These are phyloP conservation scores for Catharus minimus DNA, from an alignment of 2,113 vertebrate species.

Conservation along the genomic window DNA sequence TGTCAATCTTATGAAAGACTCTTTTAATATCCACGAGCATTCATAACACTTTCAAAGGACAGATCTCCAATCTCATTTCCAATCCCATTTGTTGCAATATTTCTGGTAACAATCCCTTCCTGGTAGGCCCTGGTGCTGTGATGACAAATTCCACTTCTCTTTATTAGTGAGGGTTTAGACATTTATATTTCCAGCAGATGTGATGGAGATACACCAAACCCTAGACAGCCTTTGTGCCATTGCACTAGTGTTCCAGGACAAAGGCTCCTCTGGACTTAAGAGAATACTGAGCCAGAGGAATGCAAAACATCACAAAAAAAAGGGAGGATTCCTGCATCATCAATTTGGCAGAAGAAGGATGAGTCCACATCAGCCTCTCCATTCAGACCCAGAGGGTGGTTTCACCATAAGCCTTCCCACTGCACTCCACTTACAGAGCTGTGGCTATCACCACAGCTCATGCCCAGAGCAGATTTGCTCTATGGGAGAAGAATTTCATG, in stretches of 20 bases:
- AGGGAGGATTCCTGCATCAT: neutral
- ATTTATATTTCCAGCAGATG: neutral
- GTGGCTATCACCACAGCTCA: neutral
- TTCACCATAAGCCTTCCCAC: fast-evolving
- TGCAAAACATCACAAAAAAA: neutral
- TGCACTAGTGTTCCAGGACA: fast-evolving
- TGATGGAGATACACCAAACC: neutral
- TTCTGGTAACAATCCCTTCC: neutral
- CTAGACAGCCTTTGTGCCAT: neutral
- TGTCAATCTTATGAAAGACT: neutral
- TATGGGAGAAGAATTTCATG: fast-evolving
- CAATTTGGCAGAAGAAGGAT: neutral
- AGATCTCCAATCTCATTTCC: neutral
- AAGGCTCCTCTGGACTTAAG: neutral
- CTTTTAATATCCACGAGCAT: neutral
- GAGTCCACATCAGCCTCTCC: neutral
- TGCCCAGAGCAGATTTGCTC: neutral
- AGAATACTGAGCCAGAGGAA: neutral
- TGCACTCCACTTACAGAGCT: neutral
- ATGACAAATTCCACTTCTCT: neutral
- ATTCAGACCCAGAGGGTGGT: neutral
- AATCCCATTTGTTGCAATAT: neutral
- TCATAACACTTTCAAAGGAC: neutral
- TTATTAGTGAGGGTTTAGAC: neutral
- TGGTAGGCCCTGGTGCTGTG: neutral